A percentile compares a stretch with the other conserved stretches of the same genome.
Conservation (phyloP, 53 echinoderm and acorn worm species). For the Henricia sp. region DNA sequence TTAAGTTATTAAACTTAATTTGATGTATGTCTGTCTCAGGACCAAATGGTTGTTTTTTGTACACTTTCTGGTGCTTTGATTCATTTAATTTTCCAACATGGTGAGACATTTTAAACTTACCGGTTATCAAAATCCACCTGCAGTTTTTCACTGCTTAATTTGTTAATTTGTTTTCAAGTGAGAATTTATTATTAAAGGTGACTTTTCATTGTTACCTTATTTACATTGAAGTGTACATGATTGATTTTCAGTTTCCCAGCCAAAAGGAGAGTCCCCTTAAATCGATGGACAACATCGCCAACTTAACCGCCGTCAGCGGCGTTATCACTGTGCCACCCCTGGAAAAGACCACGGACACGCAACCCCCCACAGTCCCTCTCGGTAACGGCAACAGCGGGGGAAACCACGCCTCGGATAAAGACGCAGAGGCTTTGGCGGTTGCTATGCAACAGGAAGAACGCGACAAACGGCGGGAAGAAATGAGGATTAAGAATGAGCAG, state of each 20-base stretch:
- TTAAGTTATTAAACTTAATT: too few species aligned
- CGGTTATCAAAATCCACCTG: too few species aligned
- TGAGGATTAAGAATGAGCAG: slow-evolving; percentile 76
- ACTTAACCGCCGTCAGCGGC: slow-evolving; percentile 94
- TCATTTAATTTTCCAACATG: too few species aligned
- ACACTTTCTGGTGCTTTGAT: too few species aligned
- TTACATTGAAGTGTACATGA: too few species aligned
- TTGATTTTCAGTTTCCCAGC: slow-evolving; percentile 49
- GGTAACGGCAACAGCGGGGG: slow-evolving; percentile 10
- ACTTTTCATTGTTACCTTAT: too few species aligned
- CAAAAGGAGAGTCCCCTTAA: slow-evolving; percentile 52
- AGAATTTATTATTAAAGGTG: too few species aligned
- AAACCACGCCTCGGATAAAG: slow-evolving; percentile 16
- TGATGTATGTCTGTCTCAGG: too few species aligned
- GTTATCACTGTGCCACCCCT: slow-evolving; percentile 85
- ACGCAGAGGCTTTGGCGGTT: slow-evolving; percentile 50
- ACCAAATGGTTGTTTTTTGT: too few species aligned
- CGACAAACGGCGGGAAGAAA: slow-evolving; percentile 76
- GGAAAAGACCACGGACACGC: slow-evolving; percentile 51
- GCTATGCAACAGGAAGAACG: slow-evolving; percentile 51
- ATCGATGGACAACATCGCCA: slow-evolving; percentile 44
- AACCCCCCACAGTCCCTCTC: not conserved
- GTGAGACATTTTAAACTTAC: too few species aligned
- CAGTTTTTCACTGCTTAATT: too few species aligned
- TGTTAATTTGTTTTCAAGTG: too few species aligned